Conservation (phyloP, 2,113 vertebrate species). For the Platysteira castanea region DNA sequence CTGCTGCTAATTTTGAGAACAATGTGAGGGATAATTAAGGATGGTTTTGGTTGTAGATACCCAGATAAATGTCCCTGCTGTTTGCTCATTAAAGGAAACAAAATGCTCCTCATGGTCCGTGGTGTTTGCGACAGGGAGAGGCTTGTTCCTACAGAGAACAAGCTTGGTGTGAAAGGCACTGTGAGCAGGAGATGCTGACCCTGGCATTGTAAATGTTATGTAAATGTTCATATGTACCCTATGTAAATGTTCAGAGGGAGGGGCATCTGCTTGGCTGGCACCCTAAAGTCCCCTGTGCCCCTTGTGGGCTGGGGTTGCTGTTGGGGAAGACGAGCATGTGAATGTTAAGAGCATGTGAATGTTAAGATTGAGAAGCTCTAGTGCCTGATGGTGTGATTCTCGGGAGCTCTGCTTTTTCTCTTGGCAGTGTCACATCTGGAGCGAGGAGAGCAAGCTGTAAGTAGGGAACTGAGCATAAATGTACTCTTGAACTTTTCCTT, state of each 20-base stretch:
- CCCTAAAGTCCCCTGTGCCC: background rate
- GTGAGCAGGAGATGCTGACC: background rate
- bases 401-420: background rate
- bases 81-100: background rate
- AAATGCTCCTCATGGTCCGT: rapidly evolving
- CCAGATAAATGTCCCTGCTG: background rate
- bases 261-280: background rate
- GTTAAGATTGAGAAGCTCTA: background rate
- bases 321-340: background rate
- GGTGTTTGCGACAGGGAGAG: background rate
- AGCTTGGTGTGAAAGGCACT: background rate
- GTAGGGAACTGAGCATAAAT: background rate
- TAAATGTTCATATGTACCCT: rapidly evolving
- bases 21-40: background rate
- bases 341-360: background rate
- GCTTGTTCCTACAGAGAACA: background rate
- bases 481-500: background rate
- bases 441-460: background rate
- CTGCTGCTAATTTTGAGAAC: slow-evolving; percentile 3
- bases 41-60: background rate
- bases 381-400: background rate
- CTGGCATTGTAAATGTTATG: rapidly evolving
- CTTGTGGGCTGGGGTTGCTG: rapidly evolving
- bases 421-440: background rate
- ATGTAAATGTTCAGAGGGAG: rapidly evolving